phyloP scores from a whole-genome alignment of 2,888 invertebrate species.

The Dione vanillae region DNA sequence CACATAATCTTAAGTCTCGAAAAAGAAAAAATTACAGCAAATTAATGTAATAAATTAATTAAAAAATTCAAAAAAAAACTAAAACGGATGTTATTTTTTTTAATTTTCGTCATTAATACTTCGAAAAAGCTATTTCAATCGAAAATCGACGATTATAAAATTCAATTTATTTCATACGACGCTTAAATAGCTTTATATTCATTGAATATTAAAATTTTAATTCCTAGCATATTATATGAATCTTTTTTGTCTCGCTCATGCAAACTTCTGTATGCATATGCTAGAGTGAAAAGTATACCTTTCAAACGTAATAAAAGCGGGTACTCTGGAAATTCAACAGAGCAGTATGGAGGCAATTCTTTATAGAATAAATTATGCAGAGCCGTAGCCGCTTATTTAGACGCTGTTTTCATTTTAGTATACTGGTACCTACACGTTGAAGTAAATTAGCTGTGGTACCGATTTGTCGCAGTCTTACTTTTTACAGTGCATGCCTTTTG shows the following conservation, averaged over 20 bases:
- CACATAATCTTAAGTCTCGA: too few relatives aligned
- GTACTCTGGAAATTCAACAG: constrained; percentile 71
- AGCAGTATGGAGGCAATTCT: constrained; percentile 66
- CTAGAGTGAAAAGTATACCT: constrained; percentile 54
- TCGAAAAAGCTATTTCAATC: neutral
- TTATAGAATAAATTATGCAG: constrained; percentile 71
- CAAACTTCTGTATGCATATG: constrained; percentile 33
- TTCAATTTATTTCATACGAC: constrained; percentile 23
- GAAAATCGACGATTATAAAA: constrained; percentile 11
- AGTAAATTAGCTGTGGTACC: constrained; percentile 45
- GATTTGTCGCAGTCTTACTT: constrained; percentile 14
- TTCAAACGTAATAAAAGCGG: constrained; percentile 56
- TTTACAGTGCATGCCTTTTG: constrained; percentile 9
- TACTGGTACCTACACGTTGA: constrained; percentile 54
- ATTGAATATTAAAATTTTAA: constrained; percentile 59
- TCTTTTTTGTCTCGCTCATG: constrained; percentile 54
- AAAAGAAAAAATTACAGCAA: neutral
- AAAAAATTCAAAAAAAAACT: neutral
- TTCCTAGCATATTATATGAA: constrained; percentile 54
- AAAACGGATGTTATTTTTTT: too few relatives aligned
- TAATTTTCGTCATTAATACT: neutral
- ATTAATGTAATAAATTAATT: constrained; percentile 8
- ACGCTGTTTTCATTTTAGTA: constrained; percentile 67
- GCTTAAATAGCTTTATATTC: constrained; percentile 37
- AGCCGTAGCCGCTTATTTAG: constrained; percentile 65